Base-by-base conservation (phyloP, 1,140 invertebrate species). In the Cyclargus thomasi region DNA sequence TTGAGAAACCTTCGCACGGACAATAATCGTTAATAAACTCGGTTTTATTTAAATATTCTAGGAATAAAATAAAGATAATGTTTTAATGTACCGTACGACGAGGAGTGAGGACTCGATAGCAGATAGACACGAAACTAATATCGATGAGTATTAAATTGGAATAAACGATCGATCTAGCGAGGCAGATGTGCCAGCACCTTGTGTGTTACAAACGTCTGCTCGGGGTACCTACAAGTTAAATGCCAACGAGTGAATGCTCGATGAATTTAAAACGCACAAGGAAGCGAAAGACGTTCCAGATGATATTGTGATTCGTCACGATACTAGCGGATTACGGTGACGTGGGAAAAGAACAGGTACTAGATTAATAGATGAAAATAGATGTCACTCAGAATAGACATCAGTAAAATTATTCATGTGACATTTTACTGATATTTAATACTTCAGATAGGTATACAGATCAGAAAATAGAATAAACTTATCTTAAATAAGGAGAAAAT, bases 181-280 rank as follows among this genome's bases (percentile, higher is more conserved):
- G 53, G 53, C 53, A 55, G 53, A 20, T 55, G 53, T 55, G 53
- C 6, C 6, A 55, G 53, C 53, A 55, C 53, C 53, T 55, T 55
- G 53, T 55, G 16, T 8, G 17, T 53, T 8, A 55, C n/a, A 55
- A 18, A 55, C 53, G 16, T 18, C 16, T 55, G 4, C 53, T 2
- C 53, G 53, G 18, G 53, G n/a, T 10, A 55, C 47, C 8, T 17
- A 17, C 47, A 0, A 55, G 53, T 7, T 20, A 55, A 17, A 18
- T 18, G 53, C 53, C 53, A 47, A 17, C 53, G 53, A 55, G 53
- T 7, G 16, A 55, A 55, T 17, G 53, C 53, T 18, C 53, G 16
- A n/a, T 55, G 16, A 20, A 55, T 20, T 18, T 55, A 47, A 47
- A 47, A 47, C 53, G 53, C 0, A 55, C 17, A 55, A 55, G 53